phyloP scores from a whole-genome alignment of 2,797 vertebrate species.

The Varecia variegata region DNA sequence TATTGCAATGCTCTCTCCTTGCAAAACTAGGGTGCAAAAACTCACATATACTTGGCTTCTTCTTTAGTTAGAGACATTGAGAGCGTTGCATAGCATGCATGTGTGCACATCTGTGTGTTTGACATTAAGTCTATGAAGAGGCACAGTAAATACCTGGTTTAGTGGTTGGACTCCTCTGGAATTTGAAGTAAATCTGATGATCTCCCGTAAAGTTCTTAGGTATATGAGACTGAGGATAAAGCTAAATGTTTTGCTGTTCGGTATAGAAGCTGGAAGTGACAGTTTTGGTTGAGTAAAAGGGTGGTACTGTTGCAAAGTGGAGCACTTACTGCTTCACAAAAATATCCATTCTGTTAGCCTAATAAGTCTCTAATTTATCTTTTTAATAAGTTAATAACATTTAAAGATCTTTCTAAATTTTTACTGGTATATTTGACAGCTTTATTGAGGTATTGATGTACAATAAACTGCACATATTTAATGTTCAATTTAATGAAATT shows the following conservation, averaged over 20 bases:
- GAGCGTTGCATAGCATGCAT: not conserved
- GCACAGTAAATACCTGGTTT: not conserved
- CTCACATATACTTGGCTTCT: not conserved
- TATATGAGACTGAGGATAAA: not conserved
- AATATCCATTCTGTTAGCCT: not conserved
- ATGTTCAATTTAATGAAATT: not conserved
- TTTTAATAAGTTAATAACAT: not conserved
- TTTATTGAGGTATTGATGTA: slow-evolving; percentile 31
- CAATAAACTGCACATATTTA: not conserved
- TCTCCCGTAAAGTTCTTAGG: not conserved
- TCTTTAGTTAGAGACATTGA: not conserved
- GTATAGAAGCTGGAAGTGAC: not conserved
- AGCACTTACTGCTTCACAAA: not conserved
- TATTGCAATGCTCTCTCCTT: not conserved
- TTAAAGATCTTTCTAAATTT: slow-evolving; percentile 4
- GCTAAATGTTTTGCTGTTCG: not conserved
- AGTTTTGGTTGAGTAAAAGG: not conserved
- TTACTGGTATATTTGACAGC: not conserved
- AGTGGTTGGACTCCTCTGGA: not conserved
- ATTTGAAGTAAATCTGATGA: not conserved
- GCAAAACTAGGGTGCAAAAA: not conserved
- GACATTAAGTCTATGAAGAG: not conserved
- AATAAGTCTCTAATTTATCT: not conserved
- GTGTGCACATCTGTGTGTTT: not conserved
- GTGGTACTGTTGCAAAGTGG: not conserved